Evolutionary conservation across 2,797 vertebrate genomes (phyloP).

Genomic region (Alectoris magna): DNA sequence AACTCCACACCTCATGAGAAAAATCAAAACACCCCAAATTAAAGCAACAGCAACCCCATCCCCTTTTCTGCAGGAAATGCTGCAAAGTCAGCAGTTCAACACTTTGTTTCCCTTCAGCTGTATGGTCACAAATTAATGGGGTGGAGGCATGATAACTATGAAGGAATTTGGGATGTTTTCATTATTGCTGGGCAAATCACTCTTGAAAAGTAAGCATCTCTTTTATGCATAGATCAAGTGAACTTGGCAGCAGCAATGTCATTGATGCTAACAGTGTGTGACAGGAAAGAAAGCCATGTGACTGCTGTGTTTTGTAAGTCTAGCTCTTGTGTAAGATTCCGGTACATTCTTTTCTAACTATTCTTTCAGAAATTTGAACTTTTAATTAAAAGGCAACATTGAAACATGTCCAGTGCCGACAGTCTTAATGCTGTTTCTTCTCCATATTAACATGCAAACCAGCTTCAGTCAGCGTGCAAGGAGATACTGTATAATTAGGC

Average conservation of each 20-base stretch:
- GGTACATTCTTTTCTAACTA: conserved; percentile 78
- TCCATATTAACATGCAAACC: conserved; percentile 75
- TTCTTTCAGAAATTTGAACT: conserved; percentile 78
- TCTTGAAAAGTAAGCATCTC: conserved; percentile 76
- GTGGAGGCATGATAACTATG: conserved; percentile 15
- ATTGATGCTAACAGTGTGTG: conserved; percentile 82
- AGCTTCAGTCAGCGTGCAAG: conserved; percentile 68
- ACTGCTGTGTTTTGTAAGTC: conserved; percentile 79
- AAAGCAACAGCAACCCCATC: background rate
- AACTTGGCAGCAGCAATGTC: conserved; percentile 78
- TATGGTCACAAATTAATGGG: conserved; percentile 38
- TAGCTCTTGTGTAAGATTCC: conserved; percentile 81
- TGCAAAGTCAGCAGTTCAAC: conserved; percentile 28
- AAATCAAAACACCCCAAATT: background rate
- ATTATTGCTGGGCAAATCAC: conserved; percentile 76
- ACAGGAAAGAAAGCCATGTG: conserved; percentile 82
- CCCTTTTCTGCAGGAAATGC: background rate
- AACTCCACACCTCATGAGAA: background rate
- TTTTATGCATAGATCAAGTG: conserved; percentile 79
- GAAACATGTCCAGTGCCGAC: conserved; percentile 73
- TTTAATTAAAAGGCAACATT: conserved; percentile 79
- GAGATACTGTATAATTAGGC: conserved; percentile 70
- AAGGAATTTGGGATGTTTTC: conserved; percentile 76
- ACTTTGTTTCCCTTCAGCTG: conserved; percentile 31
- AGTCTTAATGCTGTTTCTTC: conserved; percentile 71